phyloP scores from a whole-genome alignment of 2,888 invertebrate species.

The Athrips mouffetella region DNA sequence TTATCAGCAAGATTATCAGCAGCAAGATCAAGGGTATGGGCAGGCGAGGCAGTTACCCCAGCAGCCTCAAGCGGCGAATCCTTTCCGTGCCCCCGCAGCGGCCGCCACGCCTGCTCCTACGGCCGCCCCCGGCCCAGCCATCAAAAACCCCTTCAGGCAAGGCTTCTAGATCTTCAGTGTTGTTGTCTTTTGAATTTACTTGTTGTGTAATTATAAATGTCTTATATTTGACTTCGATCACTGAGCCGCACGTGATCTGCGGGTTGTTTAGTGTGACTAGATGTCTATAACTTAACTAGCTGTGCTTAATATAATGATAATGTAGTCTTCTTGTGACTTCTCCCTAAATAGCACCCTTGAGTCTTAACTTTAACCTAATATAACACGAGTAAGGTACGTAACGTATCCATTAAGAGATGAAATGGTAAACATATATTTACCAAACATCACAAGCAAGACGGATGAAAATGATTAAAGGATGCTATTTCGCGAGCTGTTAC shows the following conservation, averaged over 20 bases:
- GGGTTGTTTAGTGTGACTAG: conserved; percentile 57
- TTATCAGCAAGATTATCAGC: conserved; percentile 52
- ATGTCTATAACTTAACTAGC: conserved; percentile 57
- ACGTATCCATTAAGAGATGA: not conserved
- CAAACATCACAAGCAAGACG: not conserved
- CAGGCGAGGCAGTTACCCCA: conserved; percentile 69
- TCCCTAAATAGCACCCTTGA: conserved; percentile 20
- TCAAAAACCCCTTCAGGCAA: conserved; percentile 90
- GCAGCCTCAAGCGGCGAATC: conserved; percentile 69
- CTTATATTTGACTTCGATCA: conserved; percentile 72
- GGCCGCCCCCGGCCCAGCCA: conserved; percentile 50
- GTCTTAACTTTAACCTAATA: not conserved
- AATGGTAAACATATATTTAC: not conserved
- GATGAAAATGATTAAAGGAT: conserved; percentile 7
- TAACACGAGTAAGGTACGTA: no score
- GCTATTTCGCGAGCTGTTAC: conserved; percentile 5
- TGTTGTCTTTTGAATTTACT: conserved; percentile 72
- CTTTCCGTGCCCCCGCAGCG: conserved; percentile 55
- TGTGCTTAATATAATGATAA: conserved; percentile 50
- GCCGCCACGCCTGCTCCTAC: conserved; percentile 54
- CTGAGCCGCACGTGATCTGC: conserved; percentile 60
- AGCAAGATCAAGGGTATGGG: conserved; percentile 49
- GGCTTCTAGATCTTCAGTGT: conserved; percentile 80
- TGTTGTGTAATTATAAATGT: conserved; percentile 77
- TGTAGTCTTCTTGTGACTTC: conserved; percentile 36